Evolutionary conservation across 2,113 vertebrate genomes (phyloP).

Genomic region (Leiothrix lutea): DNA sequence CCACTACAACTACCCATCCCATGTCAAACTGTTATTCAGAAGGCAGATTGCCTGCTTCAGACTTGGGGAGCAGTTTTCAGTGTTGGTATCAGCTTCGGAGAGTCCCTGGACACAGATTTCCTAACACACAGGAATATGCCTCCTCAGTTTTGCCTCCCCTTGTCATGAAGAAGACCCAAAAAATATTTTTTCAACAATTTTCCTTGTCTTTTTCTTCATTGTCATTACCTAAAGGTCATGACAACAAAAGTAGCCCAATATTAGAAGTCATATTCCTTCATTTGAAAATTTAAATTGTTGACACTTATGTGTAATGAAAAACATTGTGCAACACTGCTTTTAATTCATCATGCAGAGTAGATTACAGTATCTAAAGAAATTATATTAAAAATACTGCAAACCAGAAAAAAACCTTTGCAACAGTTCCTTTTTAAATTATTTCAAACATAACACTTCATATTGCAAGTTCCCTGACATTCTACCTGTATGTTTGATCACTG

Average conservation of each 20-base stretch:
- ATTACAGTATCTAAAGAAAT: background rate
- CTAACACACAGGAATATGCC: background rate
- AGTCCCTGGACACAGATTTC: background rate
- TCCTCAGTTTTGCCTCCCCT: background rate
- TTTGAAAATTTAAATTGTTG: background rate
- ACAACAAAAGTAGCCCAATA: background rate
- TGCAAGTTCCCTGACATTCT: background rate
- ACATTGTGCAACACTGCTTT: fast-evolving
- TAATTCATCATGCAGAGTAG: background rate
- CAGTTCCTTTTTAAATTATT: background rate
- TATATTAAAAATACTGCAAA: background rate
- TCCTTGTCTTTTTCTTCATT: background rate
- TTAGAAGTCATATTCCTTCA: background rate
- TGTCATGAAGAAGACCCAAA: background rate
- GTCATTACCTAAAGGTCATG: background rate
- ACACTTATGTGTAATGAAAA: background rate
- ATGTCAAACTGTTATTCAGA: background rate
- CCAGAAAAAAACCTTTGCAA: background rate
- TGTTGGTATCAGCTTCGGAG: background rate
- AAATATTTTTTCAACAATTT: background rate
- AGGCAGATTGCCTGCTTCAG: background rate
- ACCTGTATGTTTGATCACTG: background rate
- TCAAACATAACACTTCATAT: background rate
- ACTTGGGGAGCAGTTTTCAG: background rate
- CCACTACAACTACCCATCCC: background rate